phyloP scores from a whole-genome alignment of 2,797 vertebrate genomes.

The Mastacembelus armatus region DNA sequence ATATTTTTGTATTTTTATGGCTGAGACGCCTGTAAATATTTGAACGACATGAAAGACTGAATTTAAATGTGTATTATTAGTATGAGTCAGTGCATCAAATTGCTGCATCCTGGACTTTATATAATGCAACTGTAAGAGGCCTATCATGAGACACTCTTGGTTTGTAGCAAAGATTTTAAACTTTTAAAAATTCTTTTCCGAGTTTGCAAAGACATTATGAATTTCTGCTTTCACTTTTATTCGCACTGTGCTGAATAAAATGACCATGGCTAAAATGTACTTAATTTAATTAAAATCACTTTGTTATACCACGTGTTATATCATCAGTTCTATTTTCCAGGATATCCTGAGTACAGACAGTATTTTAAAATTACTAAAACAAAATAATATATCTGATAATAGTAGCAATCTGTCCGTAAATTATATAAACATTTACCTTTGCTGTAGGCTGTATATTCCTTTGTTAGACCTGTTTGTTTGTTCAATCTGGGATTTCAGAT shows the following conservation, averaged over 20 bases:
- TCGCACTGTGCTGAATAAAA: neutral
- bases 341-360: no score
- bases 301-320: no score
- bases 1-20: neutral
- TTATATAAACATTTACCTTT: neutral
- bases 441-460: neutral
- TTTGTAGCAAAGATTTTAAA: neutral
- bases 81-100: no score
- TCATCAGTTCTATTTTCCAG: neutral
- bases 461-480: no score
- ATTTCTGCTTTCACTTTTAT: neutral
- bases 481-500: neutral
- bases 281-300: constrained; percentile 1
- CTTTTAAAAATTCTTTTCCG: neutral
- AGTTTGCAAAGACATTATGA: neutral
- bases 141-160: neutral
- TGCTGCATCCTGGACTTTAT: no score
- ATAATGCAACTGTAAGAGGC: no score
- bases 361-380: neutral
- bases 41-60: no score
- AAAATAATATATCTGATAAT: neutral
- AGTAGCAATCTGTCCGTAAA: neutral
- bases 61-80: no score
- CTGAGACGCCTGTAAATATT: no score
- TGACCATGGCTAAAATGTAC: constrained; percentile 4